Base-by-base conservation (phyloP, 2,113 vertebrate genomes). In the Coptodon bakossiorum region DNA sequence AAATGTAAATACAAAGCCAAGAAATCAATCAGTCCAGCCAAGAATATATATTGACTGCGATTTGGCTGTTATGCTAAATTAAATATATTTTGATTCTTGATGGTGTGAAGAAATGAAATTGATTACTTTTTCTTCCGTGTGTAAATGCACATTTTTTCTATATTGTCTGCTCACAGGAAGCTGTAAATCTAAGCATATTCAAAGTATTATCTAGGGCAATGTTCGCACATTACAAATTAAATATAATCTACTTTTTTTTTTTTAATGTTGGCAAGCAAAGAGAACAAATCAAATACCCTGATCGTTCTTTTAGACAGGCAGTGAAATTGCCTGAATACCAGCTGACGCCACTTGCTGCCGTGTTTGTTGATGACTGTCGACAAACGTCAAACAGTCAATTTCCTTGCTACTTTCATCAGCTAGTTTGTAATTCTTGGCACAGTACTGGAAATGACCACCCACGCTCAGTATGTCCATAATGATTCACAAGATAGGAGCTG, bases 401-500 rank as follows among this genome's bases (percentile, higher is more conserved):
- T 90, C 84, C 86, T 52, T 24, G 24, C 9, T 50, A 38, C 80
- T 90, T 85, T 85, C 16, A 71, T 83, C 78, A 31, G 22, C 31
- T 45, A 17, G 54, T 56, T 88, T 84, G 59, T 90, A 79, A 78
- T 82, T 63, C 29, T 88, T 90, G 89, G 91, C 83, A 27, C 13
- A 52, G 82, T 7, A 4, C 8, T 27, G 7, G 11, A 29, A 29
- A 84, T 43, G 93, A 45, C 93, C 94, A 89, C 93, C 91, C 89
- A 90, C 79, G 11, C 57, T 84, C 16, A 1, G 2, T 19, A 31
- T 14, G 52, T 71, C 81, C 29, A 24, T 38, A 52, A 76, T 38
- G 17, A n/a, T 52, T 76, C 12, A 56, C 6, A 6, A 34, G 56
- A 88, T 85, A 38, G 13, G 17, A 34, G 56, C n/a, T 36, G 14